Evolutionary conservation across 2,797 vertebrate species (phyloP).

Genomic region (Pseudocheirus occidentalis): DNA sequence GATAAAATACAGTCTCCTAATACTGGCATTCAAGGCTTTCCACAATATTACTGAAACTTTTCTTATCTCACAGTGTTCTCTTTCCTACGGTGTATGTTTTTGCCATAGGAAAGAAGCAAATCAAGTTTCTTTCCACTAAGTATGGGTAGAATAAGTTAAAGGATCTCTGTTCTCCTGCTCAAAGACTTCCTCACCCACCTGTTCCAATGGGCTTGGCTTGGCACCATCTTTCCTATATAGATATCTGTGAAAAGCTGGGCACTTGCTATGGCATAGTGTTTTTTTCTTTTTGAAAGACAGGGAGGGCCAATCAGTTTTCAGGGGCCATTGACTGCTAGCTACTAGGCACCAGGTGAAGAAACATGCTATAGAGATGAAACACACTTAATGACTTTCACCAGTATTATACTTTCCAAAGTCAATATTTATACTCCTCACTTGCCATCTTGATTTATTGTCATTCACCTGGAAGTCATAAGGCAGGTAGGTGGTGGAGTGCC

Average conservation of each 20-base stretch:
- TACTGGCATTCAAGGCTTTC: neutral
- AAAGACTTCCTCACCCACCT: neutral
- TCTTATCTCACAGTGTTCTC: neutral
- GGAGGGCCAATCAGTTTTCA: neutral
- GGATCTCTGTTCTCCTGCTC: neutral
- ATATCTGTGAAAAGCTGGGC: neutral
- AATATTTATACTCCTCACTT: neutral
- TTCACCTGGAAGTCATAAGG: slow-evolving; percentile 15
- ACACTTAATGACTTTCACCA: neutral
- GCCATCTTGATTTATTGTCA: neutral
- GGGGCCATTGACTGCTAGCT: neutral
- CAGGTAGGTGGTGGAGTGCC: neutral
- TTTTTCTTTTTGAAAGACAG: neutral
- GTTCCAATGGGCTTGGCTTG: neutral
- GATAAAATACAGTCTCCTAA: neutral
- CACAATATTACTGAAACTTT: neutral
- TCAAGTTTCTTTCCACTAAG: neutral
- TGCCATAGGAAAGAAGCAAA: neutral
- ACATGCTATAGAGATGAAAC: neutral
- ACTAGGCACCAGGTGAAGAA: neutral
- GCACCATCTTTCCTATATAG: neutral
- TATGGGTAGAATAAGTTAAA: neutral
- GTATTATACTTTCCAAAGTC: neutral
- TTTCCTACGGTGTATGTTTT: neutral
- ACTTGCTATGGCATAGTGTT: neutral